These are phyloP conservation scores for Meiosimyza platycephala DNA, from an alignment of 2,888 invertebrate genomes.

Conservation along the genomic window DNA sequence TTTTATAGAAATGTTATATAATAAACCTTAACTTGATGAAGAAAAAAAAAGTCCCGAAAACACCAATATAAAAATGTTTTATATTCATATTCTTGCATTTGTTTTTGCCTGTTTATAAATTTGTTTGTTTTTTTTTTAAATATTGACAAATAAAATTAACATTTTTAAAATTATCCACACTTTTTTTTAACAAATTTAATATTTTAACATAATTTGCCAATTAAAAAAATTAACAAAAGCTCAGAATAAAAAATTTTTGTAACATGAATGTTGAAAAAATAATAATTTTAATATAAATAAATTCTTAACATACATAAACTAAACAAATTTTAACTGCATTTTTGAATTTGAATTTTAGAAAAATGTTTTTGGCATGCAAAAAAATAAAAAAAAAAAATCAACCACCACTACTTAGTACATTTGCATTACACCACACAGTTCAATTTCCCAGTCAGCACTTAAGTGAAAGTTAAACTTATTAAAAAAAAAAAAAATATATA, in stretches of 20 bases:
- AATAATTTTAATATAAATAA: slow-evolving; percentile 10
- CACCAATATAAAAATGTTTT: slow-evolving; percentile 20
- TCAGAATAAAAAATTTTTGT: not conserved
- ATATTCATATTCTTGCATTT: slow-evolving; percentile 45
- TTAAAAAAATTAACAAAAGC: slow-evolving; percentile 25
- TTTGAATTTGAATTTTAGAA: not conserved
- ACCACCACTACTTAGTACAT: too few relatives aligned
- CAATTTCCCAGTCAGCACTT: too few relatives aligned
- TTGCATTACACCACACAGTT: too few relatives aligned
- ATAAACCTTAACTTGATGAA: not conserved
- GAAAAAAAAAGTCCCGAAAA: slow-evolving; percentile 10
- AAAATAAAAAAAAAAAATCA: too few relatives aligned
- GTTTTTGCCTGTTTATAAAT: slow-evolving; percentile 60
- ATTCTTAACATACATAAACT: slow-evolving; percentile 11
- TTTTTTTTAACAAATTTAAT: slow-evolving; percentile 16
- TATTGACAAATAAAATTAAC: slow-evolving; percentile 15
- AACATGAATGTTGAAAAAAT: slow-evolving; percentile 22
- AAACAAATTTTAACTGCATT: slow-evolving; percentile 12
- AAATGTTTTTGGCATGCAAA: too few relatives aligned
- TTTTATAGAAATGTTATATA: too few relatives aligned
- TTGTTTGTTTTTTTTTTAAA: slow-evolving; percentile 55
- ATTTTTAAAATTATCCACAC: slow-evolving; percentile 22
- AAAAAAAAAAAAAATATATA: too few relatives aligned
- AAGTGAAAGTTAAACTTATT: too few relatives aligned
- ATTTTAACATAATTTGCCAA: slow-evolving; percentile 28